Conservation (phyloP, 2,888 invertebrate genomes). For the Conistra vaccinii region DNA sequence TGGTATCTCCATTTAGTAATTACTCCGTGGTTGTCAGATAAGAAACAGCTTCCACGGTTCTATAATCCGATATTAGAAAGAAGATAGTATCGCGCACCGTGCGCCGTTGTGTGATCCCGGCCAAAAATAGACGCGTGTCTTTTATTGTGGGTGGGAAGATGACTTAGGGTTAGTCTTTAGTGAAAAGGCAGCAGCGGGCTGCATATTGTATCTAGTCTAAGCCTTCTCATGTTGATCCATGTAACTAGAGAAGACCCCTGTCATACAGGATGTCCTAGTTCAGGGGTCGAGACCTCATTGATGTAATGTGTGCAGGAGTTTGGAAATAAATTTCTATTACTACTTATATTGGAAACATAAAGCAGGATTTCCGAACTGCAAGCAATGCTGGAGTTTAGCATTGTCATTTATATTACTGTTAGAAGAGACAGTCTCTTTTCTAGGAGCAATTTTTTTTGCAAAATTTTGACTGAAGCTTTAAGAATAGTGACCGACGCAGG, state of each 20-base stretch:
- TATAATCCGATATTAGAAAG: constrained; percentile 61
- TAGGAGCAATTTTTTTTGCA: too few relatives aligned
- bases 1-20: constrained; percentile 25
- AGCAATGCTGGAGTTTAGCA: background rate
- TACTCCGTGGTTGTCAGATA: constrained; percentile 47
- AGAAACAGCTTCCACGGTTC: constrained; percentile 44
- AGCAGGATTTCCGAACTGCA: background rate
- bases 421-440: too few relatives aligned
- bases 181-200: background rate
- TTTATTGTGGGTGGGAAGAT: constrained; percentile 49
- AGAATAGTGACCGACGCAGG: background rate
- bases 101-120: constrained; percentile 45
- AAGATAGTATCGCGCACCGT: constrained; percentile 48
- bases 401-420: background rate
- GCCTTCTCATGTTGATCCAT: too few relatives aligned
- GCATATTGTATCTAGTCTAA: too few relatives aligned
- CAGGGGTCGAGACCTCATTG: too few relatives aligned
- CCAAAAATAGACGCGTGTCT: constrained; percentile 51
- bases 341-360: too few relatives aligned
- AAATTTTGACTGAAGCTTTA: too few relatives aligned
- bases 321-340: too few relatives aligned
- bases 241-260: too few relatives aligned
- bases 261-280: too few relatives aligned
- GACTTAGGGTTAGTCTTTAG: background rate
- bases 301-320: too few relatives aligned